Percentiles rank a stretch among this genome's conserved stretches.
Evolutionary conservation across 2,888 invertebrate species (phyloP).

Genomic region (Flabesymbios commensalis): DNA sequence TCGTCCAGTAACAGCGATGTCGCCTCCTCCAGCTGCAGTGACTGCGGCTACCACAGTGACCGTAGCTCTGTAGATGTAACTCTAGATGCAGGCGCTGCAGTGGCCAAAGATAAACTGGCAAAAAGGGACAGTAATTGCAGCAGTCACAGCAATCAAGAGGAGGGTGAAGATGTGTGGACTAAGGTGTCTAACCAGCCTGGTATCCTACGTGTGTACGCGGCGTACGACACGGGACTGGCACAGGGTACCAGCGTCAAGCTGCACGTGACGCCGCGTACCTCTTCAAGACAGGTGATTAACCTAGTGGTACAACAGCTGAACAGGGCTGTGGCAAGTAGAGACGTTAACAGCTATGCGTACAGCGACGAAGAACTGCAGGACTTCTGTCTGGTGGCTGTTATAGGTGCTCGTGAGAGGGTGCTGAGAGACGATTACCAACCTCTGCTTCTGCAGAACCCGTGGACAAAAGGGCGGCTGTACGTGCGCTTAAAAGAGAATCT

Average conservation of each 20-base stretch:
- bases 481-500: constrained; percentile 77
- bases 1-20: constrained; percentile 18
- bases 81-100: background rate
- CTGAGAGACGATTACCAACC: constrained; percentile 93
- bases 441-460: constrained; percentile 89
- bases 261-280: constrained; percentile 89
- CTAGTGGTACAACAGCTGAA: constrained; percentile 94
- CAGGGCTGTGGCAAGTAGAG: constrained; percentile 47
- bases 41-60: constrained; percentile 36
- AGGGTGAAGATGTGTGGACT: constrained; percentile 16
- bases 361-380: constrained; percentile 77
- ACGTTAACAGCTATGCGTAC: constrained; percentile 74
- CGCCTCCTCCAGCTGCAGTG: constrained; percentile 13
- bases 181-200: constrained; percentile 44
- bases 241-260: constrained; percentile 90
- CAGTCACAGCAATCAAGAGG: background rate
- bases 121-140: too few species aligned
- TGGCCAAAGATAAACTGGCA: too few species aligned
- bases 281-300: constrained; percentile 92
- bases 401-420: constrained; percentile 91
- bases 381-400: constrained; percentile 93
- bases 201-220: constrained; percentile 83
- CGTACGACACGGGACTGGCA: constrained; percentile 92
- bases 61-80: constrained; percentile 22
- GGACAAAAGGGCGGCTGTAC: constrained; percentile 91